A percentile compares a stretch with the other conserved stretches of the same genome.
phyloP scores from a whole-genome alignment of 2,888 invertebrate genomes.

The Campoplex capitator region DNA sequence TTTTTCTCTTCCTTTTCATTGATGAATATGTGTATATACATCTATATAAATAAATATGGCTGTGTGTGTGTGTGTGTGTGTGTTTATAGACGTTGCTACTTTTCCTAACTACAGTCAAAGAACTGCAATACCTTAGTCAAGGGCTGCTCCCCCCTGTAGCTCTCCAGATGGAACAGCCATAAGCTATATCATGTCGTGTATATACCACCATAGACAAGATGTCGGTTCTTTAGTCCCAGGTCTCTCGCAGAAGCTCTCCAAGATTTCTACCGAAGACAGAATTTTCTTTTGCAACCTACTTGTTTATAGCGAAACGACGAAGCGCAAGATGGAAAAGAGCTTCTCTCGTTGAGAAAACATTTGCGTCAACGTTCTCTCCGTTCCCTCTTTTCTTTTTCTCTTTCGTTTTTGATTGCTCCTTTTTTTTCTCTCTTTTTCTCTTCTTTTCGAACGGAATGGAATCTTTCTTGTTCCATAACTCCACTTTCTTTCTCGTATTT shows the following conservation, averaged over 20 bases:
- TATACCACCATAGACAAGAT: slow-evolving; percentile 35
- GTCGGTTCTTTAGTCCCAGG: slow-evolving; percentile 50
- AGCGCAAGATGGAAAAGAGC: slow-evolving; percentile 48
- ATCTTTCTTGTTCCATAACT: slow-evolving; percentile 24
- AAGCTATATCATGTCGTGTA: slow-evolving; percentile 7
- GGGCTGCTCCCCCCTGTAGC: slow-evolving; percentile 23
- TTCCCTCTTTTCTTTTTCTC: background rate
- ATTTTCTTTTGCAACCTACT: slow-evolving; percentile 69
- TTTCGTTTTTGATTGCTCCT: background rate
- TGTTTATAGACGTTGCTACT: slow-evolving; percentile 28
- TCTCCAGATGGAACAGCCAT: slow-evolving; percentile 17
- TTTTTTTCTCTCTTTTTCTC: slow-evolving; percentile 11
- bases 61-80: background rate
- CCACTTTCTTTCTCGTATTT: slow-evolving; percentile 50
- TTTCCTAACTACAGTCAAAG: slow-evolving; percentile 41
- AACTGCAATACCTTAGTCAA: slow-evolving; percentile 58
- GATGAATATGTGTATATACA: slow-evolving; percentile 34
- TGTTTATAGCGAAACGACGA: slow-evolving; percentile 71
- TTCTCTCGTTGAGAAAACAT: slow-evolving; percentile 68
- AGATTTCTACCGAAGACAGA: slow-evolving; percentile 65
- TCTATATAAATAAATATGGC: no score
- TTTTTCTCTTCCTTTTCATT: slow-evolving; percentile 45
- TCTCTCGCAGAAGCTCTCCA: slow-evolving; percentile 66
- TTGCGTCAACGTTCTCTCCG: slow-evolving; percentile 34
- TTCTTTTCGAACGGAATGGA: background rate